Base-by-base conservation (phyloP, 2,888 invertebrate genomes). In the Tethea ocularis region DNA sequence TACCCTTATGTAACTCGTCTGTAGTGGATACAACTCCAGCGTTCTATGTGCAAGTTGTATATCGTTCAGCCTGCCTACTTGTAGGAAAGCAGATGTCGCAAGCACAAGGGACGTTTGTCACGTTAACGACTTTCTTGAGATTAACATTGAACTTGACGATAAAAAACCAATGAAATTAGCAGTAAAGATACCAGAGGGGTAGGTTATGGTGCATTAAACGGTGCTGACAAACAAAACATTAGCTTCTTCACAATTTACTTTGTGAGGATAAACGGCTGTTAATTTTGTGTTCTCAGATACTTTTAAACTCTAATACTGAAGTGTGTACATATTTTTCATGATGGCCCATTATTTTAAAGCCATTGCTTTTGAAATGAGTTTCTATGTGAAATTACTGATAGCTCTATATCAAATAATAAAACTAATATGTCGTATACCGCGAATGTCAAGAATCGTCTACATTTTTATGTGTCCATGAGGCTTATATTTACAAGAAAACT, bases 81-180 rank as follows among this genome's bases (percentile, higher is more conserved):
- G 80, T 78, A 84, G 82, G 79, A 73, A 77, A 83, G 71, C 89
- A 91, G 86, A 89, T 88, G 91, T 83, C 67, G 66, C 64, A 63
- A 67, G 74, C 64, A 91, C 89, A 91, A 89, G 73, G 80, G 62
- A 63, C 66, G 68, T 74, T 78, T 91, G 90, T 89, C 75, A 62
- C 70, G 56, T 83, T 83, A 84, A 86, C 84, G 81, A 79, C 75
- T 73, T 71, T 70, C 77, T 33, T 20, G 33, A 46, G 74, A 77
- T 77, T 85, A 88, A 85, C 89, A 90, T 88, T 92, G 91, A 93
- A 92, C 92, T 92, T 91, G 89, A 72, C 75, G 83, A 87, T 91
- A 89, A 93, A 91, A 89, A 72, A 59, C 75, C 78, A 85, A 87
- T 91, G 85, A 91, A 92, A 89, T 87, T 86, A 84, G 87, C 84